phyloP scores from a whole-genome alignment of 1,140 invertebrate genomes.

The Nebria ingens region DNA sequence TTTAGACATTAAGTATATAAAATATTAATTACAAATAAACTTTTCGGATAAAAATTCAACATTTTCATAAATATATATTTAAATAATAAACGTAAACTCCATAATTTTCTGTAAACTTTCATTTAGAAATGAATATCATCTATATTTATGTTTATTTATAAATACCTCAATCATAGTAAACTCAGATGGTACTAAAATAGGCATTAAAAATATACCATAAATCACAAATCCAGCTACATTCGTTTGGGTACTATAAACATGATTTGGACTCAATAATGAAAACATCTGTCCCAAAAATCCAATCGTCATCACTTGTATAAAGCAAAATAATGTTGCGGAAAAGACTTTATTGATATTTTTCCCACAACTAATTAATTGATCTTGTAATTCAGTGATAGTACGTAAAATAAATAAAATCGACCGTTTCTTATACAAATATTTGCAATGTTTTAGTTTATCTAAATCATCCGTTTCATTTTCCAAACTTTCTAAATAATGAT shows the following conservation, averaged over 20 bases:
- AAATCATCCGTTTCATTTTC: background rate
- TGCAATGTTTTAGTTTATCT: background rate
- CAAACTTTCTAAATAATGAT: background rate
- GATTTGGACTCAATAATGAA: constrained; percentile 1
- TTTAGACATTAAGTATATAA: too few species aligned
- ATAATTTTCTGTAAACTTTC: too few species aligned
- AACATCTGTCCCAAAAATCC: background rate
- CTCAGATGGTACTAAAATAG: background rate
- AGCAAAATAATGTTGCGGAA: background rate
- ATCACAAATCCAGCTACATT: constrained; percentile 1
- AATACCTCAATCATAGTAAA: constrained; percentile 1
- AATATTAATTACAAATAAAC: too few species aligned
- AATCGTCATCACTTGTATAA: background rate
- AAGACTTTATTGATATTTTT: background rate
- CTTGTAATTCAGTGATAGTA: background rate
- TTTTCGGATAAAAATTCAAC: too few species aligned
- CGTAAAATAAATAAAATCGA: background rate
- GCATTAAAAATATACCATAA: background rate
- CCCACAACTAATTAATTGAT: background rate
- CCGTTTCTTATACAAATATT: constrained; percentile 2
- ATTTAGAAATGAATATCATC: too few species aligned
- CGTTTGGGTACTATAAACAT: background rate
- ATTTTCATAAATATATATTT: too few species aligned
- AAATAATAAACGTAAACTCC: too few species aligned
- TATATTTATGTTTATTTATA: too few species aligned